These are phyloP conservation scores for Rhinophrynus dorsalis DNA, from an alignment of 2,797 vertebrate species.

Conservation along the genomic window DNA sequence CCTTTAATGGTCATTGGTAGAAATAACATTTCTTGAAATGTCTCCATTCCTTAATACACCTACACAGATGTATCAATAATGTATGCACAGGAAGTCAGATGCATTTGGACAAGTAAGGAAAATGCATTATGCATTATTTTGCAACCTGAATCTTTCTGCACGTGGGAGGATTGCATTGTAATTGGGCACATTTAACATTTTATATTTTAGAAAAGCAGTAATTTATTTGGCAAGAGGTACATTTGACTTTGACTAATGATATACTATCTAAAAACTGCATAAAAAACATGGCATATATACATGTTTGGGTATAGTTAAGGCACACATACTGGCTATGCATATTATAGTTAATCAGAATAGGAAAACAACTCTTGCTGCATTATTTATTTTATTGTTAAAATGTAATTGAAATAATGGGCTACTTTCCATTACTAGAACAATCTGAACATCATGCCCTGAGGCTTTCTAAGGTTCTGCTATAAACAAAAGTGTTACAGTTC, in stretches of 20 bases:
- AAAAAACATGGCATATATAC: conserved; percentile 9
- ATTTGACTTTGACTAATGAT: conserved; percentile 30
- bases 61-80: conserved; percentile 40
- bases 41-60: conserved; percentile 12
- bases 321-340: neutral
- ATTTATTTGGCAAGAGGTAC: conserved; percentile 25
- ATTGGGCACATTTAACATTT: conserved; percentile 39
- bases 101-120: conserved; percentile 28
- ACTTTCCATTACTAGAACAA: neutral
- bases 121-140: conserved; percentile 45
- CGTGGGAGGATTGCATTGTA: conserved; percentile 39
- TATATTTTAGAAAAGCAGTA: conserved; percentile 34
- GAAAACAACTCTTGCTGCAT: neutral
- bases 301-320: neutral
- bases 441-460: neutral
- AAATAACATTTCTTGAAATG: neutral
- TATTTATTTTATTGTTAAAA: neutral
- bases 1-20: neutral
- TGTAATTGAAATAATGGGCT: neutral
- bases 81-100: conserved; percentile 11
- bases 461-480: too few species aligned
- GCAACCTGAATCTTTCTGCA: conserved; percentile 1
- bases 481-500: too few species aligned
- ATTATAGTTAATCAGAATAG: neutral
- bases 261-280: conserved; percentile 24